Base-by-base conservation (phyloP, 2,888 invertebrate species). In the Xiphydria camelus region DNA sequence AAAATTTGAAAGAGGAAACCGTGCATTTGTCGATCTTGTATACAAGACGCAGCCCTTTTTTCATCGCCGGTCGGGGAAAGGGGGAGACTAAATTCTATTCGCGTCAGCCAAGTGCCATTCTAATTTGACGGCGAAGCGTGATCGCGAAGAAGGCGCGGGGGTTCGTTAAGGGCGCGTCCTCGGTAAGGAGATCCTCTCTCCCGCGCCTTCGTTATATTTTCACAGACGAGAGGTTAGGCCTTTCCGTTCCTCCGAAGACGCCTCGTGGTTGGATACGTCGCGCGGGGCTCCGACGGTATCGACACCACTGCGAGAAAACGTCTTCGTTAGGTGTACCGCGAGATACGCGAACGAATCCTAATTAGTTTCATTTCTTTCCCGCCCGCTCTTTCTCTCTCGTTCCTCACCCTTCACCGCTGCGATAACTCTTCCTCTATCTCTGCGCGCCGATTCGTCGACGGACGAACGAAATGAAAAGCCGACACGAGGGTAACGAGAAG, bases 311-410 rank as follows among this genome's bases (percentile, higher is more conserved):
- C 20, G 22, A 36, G 21, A 39, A 15, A 45, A 23, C 55, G 48
- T 55, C 61, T 54, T 66, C 57, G 55, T 66, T 60, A n/a, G n/a
- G n/a, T n/a, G n/a, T n/a, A 60, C 47, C 43, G 45, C 47, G 50
- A 55, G 50, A 54, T 55, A 58, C 53, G 54, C 45, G 46, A 50
- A 53, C 47, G 49, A 41, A 45, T 52, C 59, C 57, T 66, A 68
- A 70, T 70, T 70, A 70, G 68, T 64, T 63, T 67, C 65, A 55
- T 64, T 64, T 64, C 50, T 52, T 51, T 52, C 51, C 45, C 49
- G 46, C 52, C 40, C 47, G 52, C 29, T 43, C 33, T 36, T 46
- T 40, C 45, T 23, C 31, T 31, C 40, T 37, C 21, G 36, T 34
- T 33, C 25, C 12, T 18, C 4, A 32, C 33, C 34, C 36, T 35